These are phyloP conservation scores for Phylloscopus trochilus DNA, from an alignment of 2,113 vertebrate genomes.

Conservation along the genomic window DNA sequence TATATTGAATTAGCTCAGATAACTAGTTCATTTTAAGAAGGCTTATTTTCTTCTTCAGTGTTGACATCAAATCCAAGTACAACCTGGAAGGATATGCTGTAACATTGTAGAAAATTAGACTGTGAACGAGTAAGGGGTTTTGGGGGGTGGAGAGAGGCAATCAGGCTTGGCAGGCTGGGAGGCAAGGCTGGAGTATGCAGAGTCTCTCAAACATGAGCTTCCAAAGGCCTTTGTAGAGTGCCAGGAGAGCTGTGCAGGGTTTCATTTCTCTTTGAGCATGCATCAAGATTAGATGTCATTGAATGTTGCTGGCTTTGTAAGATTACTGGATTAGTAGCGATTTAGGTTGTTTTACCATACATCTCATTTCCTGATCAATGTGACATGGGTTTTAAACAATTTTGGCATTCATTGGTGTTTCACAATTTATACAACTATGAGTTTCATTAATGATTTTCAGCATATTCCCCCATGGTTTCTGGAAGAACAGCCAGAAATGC, in stretches of 20 bases:
- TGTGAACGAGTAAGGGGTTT: not conserved
- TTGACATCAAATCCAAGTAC: not conserved
- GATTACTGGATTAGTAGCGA: not conserved
- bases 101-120: not conserved
- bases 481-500: not conserved
- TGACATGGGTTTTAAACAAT: not conserved
- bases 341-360: not conserved
- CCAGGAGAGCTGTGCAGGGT: not conserved
- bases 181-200: not conserved
- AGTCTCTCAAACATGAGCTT: not conserved
- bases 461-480: not conserved
- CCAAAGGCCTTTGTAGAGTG: not conserved
- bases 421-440: not conserved
- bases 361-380: not conserved
- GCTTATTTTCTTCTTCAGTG: not conserved
- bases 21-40: not conserved
- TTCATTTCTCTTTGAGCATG: not conserved
- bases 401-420: not conserved
- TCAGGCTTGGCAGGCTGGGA: not conserved
- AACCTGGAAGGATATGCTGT: not conserved
- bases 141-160: not conserved
- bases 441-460: not conserved
- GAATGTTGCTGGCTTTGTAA: not conserved
- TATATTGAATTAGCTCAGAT: not conserved
- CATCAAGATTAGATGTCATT: not conserved